Percentiles rank a stretch among this genome's conserved stretches.
Conservation (phyloP, 1,140 invertebrate genomes). For the Drosophila nasuta region DNA sequence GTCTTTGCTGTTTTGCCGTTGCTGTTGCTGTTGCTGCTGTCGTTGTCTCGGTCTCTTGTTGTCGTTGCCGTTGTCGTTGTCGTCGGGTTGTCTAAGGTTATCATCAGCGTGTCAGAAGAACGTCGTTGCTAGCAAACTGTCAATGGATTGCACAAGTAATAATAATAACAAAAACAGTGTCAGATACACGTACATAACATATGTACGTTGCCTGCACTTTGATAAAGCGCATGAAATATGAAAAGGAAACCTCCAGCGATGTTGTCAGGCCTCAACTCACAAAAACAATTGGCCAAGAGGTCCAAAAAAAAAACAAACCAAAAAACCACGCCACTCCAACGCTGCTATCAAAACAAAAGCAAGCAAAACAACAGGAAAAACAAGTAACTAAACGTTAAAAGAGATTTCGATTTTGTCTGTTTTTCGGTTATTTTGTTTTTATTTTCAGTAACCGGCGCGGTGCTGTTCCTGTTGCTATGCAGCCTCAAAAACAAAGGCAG, state of each 20-base stretch:
- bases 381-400: constrained; percentile 50
- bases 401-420: constrained; percentile 36
- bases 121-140: constrained; percentile 23
- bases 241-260: constrained; percentile 4
- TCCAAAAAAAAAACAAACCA: neutral
- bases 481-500: constrained; percentile 63
- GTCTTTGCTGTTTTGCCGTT: constrained; percentile 29
- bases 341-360: constrained; percentile 73
- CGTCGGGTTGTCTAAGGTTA: constrained; percentile 67
- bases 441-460: constrained; percentile 27
- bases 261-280: constrained; percentile 19
- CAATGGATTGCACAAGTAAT: constrained; percentile 30
- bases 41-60: constrained; percentile 36
- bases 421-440: constrained; percentile 17
- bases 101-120: constrained; percentile 40
- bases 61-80: constrained; percentile 33
- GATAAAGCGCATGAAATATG: constrained; percentile 15
- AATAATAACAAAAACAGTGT: constrained; percentile 25
- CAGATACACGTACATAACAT: constrained; percentile 28
- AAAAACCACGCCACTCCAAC: constrained; percentile 66
- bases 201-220: constrained; percentile 7
- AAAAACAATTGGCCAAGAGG: neutral
- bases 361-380: constrained; percentile 64
- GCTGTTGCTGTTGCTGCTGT: constrained; percentile 17
- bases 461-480: constrained; percentile 59